Evolutionary conservation across 2,888 invertebrate genomes (phyloP), one percentile per base, ranked within the genome.

Genomic region (Ypsolopha sequella): DNA sequence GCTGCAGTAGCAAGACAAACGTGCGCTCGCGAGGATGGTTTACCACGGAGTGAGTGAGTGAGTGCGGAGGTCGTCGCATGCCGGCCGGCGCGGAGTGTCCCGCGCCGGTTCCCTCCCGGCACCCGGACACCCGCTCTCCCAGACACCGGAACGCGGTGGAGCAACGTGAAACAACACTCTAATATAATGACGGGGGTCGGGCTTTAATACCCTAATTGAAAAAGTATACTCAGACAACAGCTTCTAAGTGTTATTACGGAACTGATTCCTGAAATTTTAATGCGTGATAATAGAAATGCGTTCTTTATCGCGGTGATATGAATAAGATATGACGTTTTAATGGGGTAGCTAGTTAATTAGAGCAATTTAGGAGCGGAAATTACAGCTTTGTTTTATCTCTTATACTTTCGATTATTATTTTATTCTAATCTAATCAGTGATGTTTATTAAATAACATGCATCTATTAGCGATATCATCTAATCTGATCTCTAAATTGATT

Each of bases 191-290:
- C 80, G 79, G 85, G 55, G 80, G 79, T 81, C 79, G 80, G 80
- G 82, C 84, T 84, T 82, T 82, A 86, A 84, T 81, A 79, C 82
- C 80, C 81, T 84, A 82, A 86, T 85, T 86, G 81, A 80, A 81
- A 84, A 84, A 81, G 82, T 81, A 81, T 77, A 80, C 81, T 77
- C 76, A 69, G 73, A 75, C 68, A 69, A 68, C 77, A 74, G 77
- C 78, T 78, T 78, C 77, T 76, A 75, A 78, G 73, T 74, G 75
- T 75, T 76, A 76, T 76, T 75, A 75, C 73, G 71, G 52, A 54
- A 56, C 56, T 56, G 54, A 56, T 58, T 56, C 52, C 50, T 48
- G 45, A 51, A 53, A 54, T 48, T 52, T 52, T 46, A 36, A 13
- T 9, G 13, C 10, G 46, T 3, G 24, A 24, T 24, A 24, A 24